phyloP scores from a whole-genome alignment of 2,113 vertebrate genomes.

The Cygnus atratus region DNA sequence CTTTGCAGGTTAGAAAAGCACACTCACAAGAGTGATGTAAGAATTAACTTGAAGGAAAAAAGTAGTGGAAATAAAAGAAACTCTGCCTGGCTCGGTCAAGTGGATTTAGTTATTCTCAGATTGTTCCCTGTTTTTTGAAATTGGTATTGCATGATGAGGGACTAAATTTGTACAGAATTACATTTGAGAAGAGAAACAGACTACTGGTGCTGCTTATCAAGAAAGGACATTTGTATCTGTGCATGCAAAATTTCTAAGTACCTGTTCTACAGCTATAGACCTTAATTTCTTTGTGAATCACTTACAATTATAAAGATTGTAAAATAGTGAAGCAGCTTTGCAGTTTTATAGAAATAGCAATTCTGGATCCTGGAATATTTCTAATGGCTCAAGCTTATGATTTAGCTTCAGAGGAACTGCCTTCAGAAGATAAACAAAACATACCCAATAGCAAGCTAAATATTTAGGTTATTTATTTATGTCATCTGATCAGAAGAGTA shows the following conservation, averaged over 20 bases:
- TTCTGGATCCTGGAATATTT: neutral
- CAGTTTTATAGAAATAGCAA: neutral
- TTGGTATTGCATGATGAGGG: neutral
- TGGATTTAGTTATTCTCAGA: neutral
- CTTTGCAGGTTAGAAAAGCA: neutral
- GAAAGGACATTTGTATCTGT: neutral
- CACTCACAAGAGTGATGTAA: neutral
- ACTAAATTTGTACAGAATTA: neutral
- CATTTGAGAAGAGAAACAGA: neutral
- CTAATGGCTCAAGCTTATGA: neutral
- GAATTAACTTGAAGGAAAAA: constrained; percentile 1
- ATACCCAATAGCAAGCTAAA: neutral
- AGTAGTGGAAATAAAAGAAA: neutral
- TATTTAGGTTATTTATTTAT: neutral
- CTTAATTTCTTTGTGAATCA: neutral
- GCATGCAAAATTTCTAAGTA: neutral
- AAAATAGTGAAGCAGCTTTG: neutral
- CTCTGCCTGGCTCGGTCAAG: neutral
- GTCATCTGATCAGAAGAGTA: neutral
- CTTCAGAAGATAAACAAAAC: neutral
- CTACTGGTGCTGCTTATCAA: neutral
- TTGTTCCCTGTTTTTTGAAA: neutral
- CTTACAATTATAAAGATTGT: neutral
- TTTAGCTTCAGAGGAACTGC: neutral
- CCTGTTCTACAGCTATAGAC: neutral